phyloP scores from a whole-genome alignment of 1,140 invertebrate species.

The Eciton burchellii region DNA sequence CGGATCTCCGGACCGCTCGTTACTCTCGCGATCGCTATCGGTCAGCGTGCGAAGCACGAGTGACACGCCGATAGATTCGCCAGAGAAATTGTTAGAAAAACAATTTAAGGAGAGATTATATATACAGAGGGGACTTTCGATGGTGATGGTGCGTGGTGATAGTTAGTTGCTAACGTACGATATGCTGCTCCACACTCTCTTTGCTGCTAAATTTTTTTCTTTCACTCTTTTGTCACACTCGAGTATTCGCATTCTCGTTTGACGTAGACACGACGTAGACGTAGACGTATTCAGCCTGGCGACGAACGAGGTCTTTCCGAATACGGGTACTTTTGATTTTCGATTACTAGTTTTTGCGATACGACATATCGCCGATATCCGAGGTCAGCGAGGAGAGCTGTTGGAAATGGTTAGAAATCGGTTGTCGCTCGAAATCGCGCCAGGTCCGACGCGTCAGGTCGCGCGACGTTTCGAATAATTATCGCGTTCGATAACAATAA shows the following conservation, averaged over 20 bases:
- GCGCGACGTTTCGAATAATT: too few species aligned
- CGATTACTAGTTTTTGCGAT: too few species aligned
- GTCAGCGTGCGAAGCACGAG: constrained; percentile 52
- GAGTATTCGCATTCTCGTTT: constrained; percentile 45
- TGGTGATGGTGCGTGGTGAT: constrained; percentile 78
- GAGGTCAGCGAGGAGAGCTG: too few species aligned
- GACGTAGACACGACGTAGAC: constrained; percentile 44
- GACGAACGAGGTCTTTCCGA: too few species aligned
- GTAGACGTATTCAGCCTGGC: too few species aligned
- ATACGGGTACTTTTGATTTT: too few species aligned
- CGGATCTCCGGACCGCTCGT: background rate
- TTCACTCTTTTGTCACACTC: constrained; percentile 17
- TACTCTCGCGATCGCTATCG: background rate
- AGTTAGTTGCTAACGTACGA: constrained; percentile 62
- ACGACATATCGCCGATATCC: too few species aligned
- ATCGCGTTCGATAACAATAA: too few species aligned
- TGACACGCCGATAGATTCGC: constrained; percentile 45
- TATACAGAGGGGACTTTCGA: constrained; percentile 64
- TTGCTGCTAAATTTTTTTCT: constrained; percentile 47
- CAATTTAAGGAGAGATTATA: constrained; percentile 80
- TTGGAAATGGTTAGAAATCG: too few species aligned
- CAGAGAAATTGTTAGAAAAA: constrained; percentile 85
- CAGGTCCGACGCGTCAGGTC: too few species aligned
- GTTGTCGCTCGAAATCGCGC: too few species aligned
- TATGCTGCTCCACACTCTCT: constrained; percentile 50